Evolutionary conservation across 2,797 vertebrate genomes (phyloP), one percentile per base, ranked within the genome.

Genomic region (Centroberyx gerrardi): DNA sequence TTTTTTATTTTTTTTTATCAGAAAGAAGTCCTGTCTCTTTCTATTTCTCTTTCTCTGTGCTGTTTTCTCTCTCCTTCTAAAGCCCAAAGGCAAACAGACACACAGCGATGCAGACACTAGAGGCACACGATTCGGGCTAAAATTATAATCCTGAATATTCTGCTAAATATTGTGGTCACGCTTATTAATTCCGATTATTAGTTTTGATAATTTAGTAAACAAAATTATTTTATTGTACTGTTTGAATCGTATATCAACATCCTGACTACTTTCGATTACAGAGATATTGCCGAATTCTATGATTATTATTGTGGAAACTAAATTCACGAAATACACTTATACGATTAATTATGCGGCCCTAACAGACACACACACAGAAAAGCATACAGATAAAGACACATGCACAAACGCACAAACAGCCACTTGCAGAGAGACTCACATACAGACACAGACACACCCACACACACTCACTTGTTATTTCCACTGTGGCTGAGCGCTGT

Each of bases 381-480:
- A 52, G 74, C 51, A 69, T n/a, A 72, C 13, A 72, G 55, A 71
- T 44, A 22, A 65, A 51, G 38, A 75, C 51, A 65, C 69, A 73
- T 29, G 68, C 40, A 72, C 69, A 63, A 72, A 80, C 78, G 81
- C 58, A 68, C 72, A 68, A 90, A 85, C 81, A 82, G 58, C 61
- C 62, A 55, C 63, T 64, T 49, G 81, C 67, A 62, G 83, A 66
- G 67, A 74, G 62, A 74, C 48, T 7, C 59, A 13, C 38, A 22
- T n/a, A 77, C 68, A 88, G 53, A 65, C 77, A 83, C 81, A 69
- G 78, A 71, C 84, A 86, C 83, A 79, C 33, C 1, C 68, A 88
- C 49, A 65, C 77, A 83, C 82, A 69, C 80, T 71, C 84, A 86
- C 83, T 79, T 8, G 85, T 83, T 89, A 65, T 91, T 93, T 91